These are phyloP conservation scores for Astyanax mexicanus DNA, from an alignment of 2,797 vertebrate species.

Conservation along the genomic window DNA sequence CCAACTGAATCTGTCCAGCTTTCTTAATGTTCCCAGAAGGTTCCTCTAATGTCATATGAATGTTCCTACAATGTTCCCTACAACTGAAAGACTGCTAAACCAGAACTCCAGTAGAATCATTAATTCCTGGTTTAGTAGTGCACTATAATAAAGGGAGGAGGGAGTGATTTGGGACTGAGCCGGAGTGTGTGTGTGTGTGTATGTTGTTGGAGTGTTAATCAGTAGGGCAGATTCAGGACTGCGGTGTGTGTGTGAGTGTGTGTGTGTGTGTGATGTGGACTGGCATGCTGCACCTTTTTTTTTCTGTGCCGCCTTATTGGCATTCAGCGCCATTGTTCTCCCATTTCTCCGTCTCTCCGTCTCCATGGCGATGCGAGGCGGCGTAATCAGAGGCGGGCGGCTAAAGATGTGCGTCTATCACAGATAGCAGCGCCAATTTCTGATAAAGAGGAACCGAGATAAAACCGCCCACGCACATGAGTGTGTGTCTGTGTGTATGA, in stretches of 20 bases:
- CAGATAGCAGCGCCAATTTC: constrained; percentile 47
- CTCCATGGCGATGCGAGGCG: constrained; percentile 42
- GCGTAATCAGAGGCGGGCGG: constrained; percentile 56
- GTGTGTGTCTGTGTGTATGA: constrained; percentile 14
- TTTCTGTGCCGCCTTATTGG: constrained; percentile 48
- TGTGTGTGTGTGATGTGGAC: constrained; percentile 43
- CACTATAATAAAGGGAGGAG: neutral
- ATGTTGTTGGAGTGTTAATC: constrained; percentile 41
- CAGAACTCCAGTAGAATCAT: too few relatives aligned
- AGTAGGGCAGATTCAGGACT: constrained; percentile 43
- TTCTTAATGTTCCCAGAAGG: too few relatives aligned
- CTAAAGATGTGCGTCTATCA: constrained; percentile 57
- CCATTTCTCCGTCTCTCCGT: constrained; percentile 47
- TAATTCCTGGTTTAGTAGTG: neutral
- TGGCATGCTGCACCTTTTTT: constrained; percentile 38
- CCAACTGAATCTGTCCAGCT: too few relatives aligned
- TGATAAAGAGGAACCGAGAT: constrained; percentile 48
- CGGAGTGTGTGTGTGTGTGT: constrained; percentile 44
- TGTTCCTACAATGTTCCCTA: too few relatives aligned
- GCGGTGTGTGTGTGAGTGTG: constrained; percentile 29
- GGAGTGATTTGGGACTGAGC: constrained; percentile 19
- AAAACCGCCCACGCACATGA: constrained; percentile 37
- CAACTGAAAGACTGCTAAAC: too few relatives aligned
- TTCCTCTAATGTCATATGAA: too few relatives aligned
- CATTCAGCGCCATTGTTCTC: constrained; percentile 61